Evolutionary conservation across 2,113 vertebrate genomes (phyloP).

Genomic region (Burhinus bistriatus): DNA sequence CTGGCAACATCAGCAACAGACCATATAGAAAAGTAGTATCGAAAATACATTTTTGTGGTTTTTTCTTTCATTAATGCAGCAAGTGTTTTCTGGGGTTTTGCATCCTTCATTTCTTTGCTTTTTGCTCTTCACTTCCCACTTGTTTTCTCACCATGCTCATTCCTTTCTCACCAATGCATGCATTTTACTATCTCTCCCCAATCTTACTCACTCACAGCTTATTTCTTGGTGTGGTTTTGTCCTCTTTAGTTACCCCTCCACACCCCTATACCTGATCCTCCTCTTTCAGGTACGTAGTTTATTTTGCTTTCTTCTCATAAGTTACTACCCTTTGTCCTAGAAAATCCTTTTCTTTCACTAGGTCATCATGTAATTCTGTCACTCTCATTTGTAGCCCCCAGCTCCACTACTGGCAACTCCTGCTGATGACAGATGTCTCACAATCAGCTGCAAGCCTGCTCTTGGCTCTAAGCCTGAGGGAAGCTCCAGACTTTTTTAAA

Average conservation of each 20-base stretch:
- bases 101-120: neutral
- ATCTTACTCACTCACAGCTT: neutral
- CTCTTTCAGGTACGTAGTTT: neutral
- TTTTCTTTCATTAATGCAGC: neutral
- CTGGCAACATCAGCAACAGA: neutral
- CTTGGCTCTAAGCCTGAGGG: conserved; percentile 43
- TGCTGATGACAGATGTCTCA: conserved; percentile 59
- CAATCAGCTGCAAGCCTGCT: conserved; percentile 35
- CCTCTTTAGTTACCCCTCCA: neutral
- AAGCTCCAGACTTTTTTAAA: conserved; percentile 13
- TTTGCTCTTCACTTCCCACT: neutral
- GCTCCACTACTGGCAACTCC: conserved; percentile 49
- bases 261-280: accelerated
- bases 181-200: neutral
- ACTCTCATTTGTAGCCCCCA: conserved; percentile 39
- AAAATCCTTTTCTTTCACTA: conserved; percentile 47
- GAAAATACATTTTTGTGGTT: neutral
- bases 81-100: neutral
- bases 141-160: neutral
- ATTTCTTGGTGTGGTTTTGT: neutral
- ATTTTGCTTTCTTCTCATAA: neutral
- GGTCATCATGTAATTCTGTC: conserved; percentile 42
- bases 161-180: neutral
- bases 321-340: conserved; percentile 1
- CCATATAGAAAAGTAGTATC: neutral